Evolutionary conservation across 2,797 vertebrate species (phyloP).

Genomic region (Manis javanica): DNA sequence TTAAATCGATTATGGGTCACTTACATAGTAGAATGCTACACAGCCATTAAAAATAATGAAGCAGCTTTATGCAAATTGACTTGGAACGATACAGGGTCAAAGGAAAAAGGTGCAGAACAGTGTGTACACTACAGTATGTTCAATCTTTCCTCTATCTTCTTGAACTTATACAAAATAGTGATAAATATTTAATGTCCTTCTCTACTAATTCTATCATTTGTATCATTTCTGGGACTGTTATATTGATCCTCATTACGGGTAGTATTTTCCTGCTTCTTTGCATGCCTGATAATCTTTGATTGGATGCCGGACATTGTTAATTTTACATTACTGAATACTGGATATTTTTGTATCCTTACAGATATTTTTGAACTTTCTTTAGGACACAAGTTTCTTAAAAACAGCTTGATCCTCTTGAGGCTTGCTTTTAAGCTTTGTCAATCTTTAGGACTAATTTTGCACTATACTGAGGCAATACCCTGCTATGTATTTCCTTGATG

Average conservation of each 20-base stretch:
- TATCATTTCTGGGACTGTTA: background rate
- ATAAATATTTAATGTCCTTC: conserved; percentile 8
- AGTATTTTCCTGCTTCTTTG: background rate
- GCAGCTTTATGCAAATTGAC: background rate
- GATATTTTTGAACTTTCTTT: background rate
- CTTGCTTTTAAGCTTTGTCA: conserved; percentile 1
- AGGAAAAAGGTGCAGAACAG: background rate
- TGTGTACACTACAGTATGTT: background rate
- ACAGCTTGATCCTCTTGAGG: background rate
- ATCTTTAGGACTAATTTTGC: background rate
- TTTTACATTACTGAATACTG: background rate
- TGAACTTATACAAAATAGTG: conserved; percentile 35
- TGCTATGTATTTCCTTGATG: background rate
- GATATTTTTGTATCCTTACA: background rate
- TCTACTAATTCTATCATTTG: conserved; percentile 16
- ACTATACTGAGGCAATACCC: background rate
- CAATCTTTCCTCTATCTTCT: background rate
- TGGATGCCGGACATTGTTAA: background rate
- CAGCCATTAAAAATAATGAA: background rate
- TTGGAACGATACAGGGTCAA: background rate
- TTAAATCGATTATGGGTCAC: background rate
- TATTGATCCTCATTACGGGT: background rate
- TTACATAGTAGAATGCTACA: background rate
- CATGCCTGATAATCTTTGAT: background rate
- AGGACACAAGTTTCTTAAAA: background rate